phyloP scores from a whole-genome alignment of 2,113 vertebrate genomes.

The Oncorhynchus nerka region DNA sequence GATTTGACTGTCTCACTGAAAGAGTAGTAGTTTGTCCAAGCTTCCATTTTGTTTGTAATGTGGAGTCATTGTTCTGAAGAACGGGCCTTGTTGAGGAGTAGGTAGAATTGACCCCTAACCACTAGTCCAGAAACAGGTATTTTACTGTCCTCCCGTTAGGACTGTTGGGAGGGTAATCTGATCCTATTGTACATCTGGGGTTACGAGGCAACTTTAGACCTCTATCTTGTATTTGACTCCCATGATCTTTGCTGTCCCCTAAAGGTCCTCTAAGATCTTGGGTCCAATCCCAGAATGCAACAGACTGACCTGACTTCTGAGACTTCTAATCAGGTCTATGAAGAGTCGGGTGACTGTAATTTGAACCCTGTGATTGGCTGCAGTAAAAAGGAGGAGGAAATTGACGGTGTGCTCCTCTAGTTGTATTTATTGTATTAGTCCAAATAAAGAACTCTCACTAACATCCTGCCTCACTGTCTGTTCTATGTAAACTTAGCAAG shows the following conservation, averaged over 20 bases:
- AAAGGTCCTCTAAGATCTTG: constrained; percentile 11
- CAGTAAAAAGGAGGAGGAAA: constrained; percentile 39
- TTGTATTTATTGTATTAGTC: constrained; percentile 58
- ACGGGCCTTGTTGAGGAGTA: not conserved
- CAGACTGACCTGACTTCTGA: constrained; percentile 54
- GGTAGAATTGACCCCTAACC: not conserved
- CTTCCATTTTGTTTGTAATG: not conserved
- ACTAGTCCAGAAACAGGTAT: not conserved
- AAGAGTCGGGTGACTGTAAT: constrained; percentile 56
- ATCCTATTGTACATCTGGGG: not conserved
- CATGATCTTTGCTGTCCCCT: constrained; percentile 26
- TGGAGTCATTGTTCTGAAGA: not conserved
- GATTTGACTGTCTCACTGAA: constrained; percentile 5
- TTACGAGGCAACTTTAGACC: not conserved
- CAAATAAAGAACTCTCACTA: constrained; percentile 66
- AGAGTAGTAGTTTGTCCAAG: not conserved
- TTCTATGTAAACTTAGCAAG: not conserved
- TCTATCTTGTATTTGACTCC: constrained; percentile 24
- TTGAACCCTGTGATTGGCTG: constrained; percentile 32
- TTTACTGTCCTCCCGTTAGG: not conserved
- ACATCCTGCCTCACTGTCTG: constrained; percentile 15
- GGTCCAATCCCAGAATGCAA: constrained; percentile 20
- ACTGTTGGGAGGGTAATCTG: not conserved
- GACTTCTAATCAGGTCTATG: constrained; percentile 65
- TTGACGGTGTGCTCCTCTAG: constrained; percentile 27